Evolutionary conservation across 2,797 vertebrate species (phyloP), one percentile per base, ranked within the genome.

Genomic region (Chaetodon trifasciatus): DNA sequence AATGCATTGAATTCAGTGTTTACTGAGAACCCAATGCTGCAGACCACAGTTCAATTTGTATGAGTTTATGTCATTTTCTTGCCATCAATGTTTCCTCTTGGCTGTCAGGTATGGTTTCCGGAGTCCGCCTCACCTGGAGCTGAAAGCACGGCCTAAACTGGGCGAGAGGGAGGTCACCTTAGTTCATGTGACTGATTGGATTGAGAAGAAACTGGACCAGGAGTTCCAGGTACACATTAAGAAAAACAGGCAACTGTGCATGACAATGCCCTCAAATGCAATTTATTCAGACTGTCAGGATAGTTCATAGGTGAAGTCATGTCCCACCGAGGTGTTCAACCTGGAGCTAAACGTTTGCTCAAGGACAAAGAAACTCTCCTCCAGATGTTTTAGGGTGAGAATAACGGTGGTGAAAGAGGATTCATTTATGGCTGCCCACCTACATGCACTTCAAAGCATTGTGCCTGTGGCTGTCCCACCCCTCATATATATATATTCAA

Each of bases 131-230:
- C 96, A 97, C 84, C 84, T 99, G 76, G 97, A 98, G 92, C 94
- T 99, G 70, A 99, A 99, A 95, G 98, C 98, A 0, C 95, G 98
- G 75, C 98, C 98, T 68, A 99, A 99, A 93, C 96, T 99, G 17
- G 98, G 98, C 1, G 98, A 99, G 91, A 96, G 98, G 90, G 97
- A 99, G 94, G 98, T 99, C 49, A 99, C 98, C 56, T 93, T 99
- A 64, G 98, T 95, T 82, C 98, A 99, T 12, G 96, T 99, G 74
- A 99, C 98, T 0, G 98, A 99, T 73, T 99, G 98, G 98, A 99
- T 99, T 65, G 98, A 99, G 89, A 99, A 96, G 94, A 99, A 98
- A 89, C 93, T 99, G 83, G 96, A 99, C 86, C 97, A 99, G 88
- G 98, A 99, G 89, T 99, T 99, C 92, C 98, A 99, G 97, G 98